phyloP scores from a whole-genome alignment of 64 coral and sea anemone species.

The Porites australiensis region DNA sequence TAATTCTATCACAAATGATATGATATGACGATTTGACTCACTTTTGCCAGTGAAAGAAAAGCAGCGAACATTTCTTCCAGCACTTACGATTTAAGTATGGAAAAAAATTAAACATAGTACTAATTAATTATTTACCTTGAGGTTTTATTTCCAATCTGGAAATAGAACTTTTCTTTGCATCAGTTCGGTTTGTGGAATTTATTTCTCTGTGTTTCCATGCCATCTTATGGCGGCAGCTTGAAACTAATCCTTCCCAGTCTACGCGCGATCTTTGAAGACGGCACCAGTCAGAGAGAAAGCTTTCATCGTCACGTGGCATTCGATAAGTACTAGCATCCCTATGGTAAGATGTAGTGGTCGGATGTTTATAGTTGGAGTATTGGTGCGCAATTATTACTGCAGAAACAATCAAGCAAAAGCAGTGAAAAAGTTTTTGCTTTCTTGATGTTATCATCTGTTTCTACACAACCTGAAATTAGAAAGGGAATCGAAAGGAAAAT shows the following conservation, averaged over 20 bases:
- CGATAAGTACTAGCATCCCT: too few species aligned
- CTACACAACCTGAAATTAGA: not conserved
- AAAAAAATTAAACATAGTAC: too few species aligned
- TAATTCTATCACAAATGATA: too few species aligned
- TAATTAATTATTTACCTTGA: slow-evolving; percentile 31
- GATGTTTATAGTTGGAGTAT: not conserved
- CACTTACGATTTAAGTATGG: too few species aligned
- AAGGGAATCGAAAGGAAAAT: not conserved
- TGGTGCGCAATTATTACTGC: not conserved
- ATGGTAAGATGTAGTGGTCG: too few species aligned
- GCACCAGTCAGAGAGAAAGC: slow-evolving; percentile 64
- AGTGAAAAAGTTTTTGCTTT: not conserved
- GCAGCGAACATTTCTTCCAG: too few species aligned
- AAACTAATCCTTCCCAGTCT: slow-evolving; percentile 66
- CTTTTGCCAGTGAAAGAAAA: too few species aligned
- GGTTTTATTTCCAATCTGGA: slow-evolving; percentile 59
- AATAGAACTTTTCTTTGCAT: slow-evolving; percentile 58
- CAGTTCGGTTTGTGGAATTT: slow-evolving; percentile 45
- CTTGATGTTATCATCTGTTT: not conserved
- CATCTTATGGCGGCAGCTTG: slow-evolving; percentile 56
- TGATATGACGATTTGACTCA: too few species aligned
- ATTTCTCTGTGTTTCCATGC: slow-evolving; percentile 62
- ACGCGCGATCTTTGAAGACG: slow-evolving; percentile 69
- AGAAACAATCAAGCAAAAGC: not conserved
- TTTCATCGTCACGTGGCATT: too few species aligned